Base-by-base conservation (phyloP, 2,797 vertebrate genomes). In the Atherinosoma microstoma region DNA sequence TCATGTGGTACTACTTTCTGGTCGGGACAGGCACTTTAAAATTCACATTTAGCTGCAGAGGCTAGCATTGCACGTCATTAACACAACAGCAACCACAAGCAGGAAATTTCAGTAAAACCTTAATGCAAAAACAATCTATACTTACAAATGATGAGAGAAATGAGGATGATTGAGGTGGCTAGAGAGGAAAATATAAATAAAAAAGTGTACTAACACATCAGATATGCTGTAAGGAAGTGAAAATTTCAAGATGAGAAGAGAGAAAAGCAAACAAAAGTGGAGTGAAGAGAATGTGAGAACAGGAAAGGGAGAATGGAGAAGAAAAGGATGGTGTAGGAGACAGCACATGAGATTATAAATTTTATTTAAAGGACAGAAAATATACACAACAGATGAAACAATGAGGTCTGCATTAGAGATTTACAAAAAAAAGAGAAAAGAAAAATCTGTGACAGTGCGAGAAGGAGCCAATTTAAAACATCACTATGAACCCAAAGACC, bases 401-500 rank as follows among this genome's bases (percentile, higher is more conserved):
- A 70, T 10, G 4, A 16, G 1, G 27, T 29, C 6, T 7, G 3
- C 6, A n/a, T 10, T 24, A 12, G 11, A 2, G 24, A 30, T 34
- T 12, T 32, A 32, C 30, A 3, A 12, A 34, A 3, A 40, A 62
- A 56, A 16, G 36, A 24, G 18, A 40, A 12, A 51, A 22, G 34
- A 2, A 51, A 16, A 56, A 27, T 60, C 0, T 1, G 22, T 27
- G 20, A 51, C 4, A 35, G 27, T 5, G 34, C 40, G 6, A 12
- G 10, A 36, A 60, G 47, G 16, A 27, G 30, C 9, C 6, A 24
- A 65, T 74, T 79, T 61, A 70, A 58, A 80, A 80, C 67, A 78
- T 63, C 9, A 7, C 38, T 18, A 20, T 75, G 64, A 85, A 80
- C 75, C 49, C 27, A 9, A 53, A 11, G 67, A 84, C 76, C 73